phyloP scores from a whole-genome alignment of 2,113 vertebrate genomes.

The Trichechus manatus region DNA sequence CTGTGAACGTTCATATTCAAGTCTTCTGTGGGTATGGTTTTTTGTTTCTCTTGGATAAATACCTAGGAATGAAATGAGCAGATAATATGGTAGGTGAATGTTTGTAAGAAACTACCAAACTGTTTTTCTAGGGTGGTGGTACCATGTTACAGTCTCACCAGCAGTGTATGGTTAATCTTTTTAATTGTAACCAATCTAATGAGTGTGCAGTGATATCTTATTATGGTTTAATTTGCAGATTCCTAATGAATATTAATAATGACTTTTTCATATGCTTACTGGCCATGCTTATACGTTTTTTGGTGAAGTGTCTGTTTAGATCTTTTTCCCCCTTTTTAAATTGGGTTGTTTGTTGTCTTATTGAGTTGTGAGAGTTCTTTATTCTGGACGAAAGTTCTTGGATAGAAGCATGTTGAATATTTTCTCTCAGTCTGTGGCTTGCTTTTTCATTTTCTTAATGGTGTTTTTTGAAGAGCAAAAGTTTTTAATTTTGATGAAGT shows the following conservation, averaged over 20 bases:
- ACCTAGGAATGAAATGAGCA: neutral
- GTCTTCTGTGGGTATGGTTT: neutral
- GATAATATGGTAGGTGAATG: neutral
- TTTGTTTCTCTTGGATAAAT: slow-evolving; percentile 30
- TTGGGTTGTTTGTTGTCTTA: neutral
- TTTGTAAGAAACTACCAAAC: neutral
- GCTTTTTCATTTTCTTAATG: slow-evolving; percentile 45
- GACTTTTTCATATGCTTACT: neutral
- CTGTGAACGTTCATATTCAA: neutral
- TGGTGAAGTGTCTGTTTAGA: neutral
- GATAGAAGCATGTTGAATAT: neutral
- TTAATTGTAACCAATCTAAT: neutral
- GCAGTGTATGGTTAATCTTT: neutral
- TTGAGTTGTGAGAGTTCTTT: slow-evolving; percentile 22
- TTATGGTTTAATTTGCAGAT: neutral
- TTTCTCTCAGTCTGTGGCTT: neutral
- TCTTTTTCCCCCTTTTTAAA: slow-evolving; percentile 32
- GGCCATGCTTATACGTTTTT: neutral
- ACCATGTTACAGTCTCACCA: neutral
- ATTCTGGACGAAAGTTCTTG: neutral
- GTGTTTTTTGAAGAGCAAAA: slow-evolving; percentile 21
- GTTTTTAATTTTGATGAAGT: slow-evolving; percentile 51
- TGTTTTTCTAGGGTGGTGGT: neutral
- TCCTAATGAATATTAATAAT: neutral
- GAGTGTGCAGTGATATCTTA: neutral